A percentile compares a stretch with the other conserved stretches of the same genome.
Conservation (phyloP, 2,888 invertebrate genomes). For the Lingula anatina region DNA sequence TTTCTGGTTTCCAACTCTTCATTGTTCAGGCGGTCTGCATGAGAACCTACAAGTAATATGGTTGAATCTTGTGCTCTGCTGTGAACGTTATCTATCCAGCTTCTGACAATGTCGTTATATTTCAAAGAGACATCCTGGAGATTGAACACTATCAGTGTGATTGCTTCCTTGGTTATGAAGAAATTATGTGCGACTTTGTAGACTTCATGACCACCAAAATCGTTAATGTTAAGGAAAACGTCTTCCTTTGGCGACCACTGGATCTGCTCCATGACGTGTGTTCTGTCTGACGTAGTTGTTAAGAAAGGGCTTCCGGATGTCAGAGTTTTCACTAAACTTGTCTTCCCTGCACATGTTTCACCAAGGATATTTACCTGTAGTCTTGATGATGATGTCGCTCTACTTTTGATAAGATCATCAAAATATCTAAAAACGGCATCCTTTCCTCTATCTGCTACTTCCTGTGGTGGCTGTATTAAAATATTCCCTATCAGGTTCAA, state of each 20-base stretch:
- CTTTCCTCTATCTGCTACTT: constrained; percentile 30
- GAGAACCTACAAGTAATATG: too few relatives aligned
- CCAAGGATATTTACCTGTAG: constrained; percentile 39
- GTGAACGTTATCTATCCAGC: constrained; percentile 29
- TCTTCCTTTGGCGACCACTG: too few relatives aligned
- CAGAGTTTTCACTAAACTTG: constrained; percentile 34
- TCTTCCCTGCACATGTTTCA: too few relatives aligned
- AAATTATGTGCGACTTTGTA: constrained; percentile 44
- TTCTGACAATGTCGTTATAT: constrained; percentile 22
- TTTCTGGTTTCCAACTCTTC: constrained; percentile 23
- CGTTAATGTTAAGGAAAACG: too few relatives aligned
- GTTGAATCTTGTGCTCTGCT: constrained; percentile 35
- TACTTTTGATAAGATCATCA: constrained; percentile 28
- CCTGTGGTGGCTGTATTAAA: too few relatives aligned
- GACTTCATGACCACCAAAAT: too few relatives aligned
- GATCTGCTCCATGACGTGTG: too few relatives aligned
- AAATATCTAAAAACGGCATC: constrained; percentile 23
- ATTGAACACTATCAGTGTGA: constrained; percentile 35
- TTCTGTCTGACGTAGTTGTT: too few relatives aligned
- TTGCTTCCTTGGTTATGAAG: constrained; percentile 40
- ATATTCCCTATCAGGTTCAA: too few relatives aligned
- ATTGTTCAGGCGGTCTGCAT: constrained; percentile 26
- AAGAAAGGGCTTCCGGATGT: constrained; percentile 28
- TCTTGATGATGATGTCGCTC: constrained; percentile 33
- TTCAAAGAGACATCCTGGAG: constrained; percentile 35